These are phyloP conservation scores for Stegana nigrithorax DNA, from an alignment of 2,888 invertebrate genomes.

Conservation along the genomic window DNA sequence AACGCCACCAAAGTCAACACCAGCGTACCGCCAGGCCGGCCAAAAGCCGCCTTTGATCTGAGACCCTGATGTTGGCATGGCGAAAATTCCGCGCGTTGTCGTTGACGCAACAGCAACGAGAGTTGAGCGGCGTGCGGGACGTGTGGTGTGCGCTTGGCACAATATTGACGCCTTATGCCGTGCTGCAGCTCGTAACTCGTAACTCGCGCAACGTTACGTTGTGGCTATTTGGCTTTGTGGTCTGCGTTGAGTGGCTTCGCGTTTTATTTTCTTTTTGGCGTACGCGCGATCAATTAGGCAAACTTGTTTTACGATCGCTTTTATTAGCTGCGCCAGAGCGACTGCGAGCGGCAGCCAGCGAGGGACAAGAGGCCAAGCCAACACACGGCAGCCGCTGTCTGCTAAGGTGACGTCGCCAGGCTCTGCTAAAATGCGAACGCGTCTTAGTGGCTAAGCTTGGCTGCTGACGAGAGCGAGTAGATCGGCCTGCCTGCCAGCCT, in stretches of 20 bases:
- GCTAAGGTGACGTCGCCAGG: not conserved
- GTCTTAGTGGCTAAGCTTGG: too few relatives aligned
- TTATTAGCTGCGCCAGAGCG: conserved; percentile 60
- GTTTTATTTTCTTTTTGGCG: conserved; percentile 51
- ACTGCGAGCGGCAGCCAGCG: too few relatives aligned
- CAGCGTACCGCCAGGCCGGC: conserved; percentile 37
- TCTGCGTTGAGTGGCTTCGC: conserved; percentile 22
- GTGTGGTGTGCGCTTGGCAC: conserved; percentile 38
- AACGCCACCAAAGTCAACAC: conserved; percentile 38
- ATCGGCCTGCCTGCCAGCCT: too few relatives aligned
- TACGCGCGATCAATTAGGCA: conserved; percentile 67
- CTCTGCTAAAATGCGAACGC: too few relatives aligned
- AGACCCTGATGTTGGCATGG: conserved; percentile 42
- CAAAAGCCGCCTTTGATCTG: conserved; percentile 56
- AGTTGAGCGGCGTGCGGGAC: conserved; percentile 4
- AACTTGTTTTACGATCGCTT: conserved; percentile 68
- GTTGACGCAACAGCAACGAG: not conserved
- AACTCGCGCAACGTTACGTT: conserved; percentile 30
- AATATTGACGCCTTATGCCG: conserved; percentile 58
- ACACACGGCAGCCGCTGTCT: not conserved
- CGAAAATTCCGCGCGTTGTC: conserved; percentile 42
- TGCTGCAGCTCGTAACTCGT: conserved; percentile 30
- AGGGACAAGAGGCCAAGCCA: too few relatives aligned
- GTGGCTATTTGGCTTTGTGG: conserved; percentile 36
- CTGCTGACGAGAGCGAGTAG: too few relatives aligned